These are phyloP conservation scores for Agrypnia vestita DNA, from an alignment of 1,140 invertebrate genomes.

Conservation along the genomic window DNA sequence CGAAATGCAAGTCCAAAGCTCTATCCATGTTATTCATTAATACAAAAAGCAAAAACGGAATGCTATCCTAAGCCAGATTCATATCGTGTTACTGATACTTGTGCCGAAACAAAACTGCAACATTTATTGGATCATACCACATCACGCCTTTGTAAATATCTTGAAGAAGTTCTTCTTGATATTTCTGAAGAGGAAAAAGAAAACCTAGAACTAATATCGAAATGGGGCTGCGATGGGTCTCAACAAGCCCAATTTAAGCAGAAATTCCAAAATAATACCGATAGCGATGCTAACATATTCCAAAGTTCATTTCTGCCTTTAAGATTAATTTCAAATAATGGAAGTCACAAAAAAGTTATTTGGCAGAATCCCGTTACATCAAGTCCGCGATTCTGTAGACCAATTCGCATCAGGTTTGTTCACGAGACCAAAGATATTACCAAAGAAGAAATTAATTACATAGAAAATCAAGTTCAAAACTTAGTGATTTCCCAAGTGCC, in stretches of 20 bases:
- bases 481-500: too few relatives aligned
- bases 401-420: slow-evolving; percentile 61
- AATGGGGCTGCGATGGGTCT: too few relatives aligned
- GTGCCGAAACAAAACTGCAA: too few relatives aligned
- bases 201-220: neutral
- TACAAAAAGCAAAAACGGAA: too few relatives aligned
- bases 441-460: slow-evolving; percentile 59
- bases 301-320: slow-evolving; percentile 2
- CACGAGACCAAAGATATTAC: slow-evolving; percentile 61
- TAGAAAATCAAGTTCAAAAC: too few relatives aligned
- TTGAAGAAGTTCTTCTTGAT: neutral
- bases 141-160: neutral
- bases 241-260: too few relatives aligned
- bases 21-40: neutral
- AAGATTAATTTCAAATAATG: slow-evolving; percentile 16
- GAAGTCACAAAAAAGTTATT: slow-evolving; percentile 57
- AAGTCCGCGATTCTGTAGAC: slow-evolving; percentile 62
- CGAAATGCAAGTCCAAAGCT: neutral
- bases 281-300: too few relatives aligned
- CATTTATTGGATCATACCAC: neutral
- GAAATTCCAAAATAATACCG: too few relatives aligned
- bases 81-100: too few relatives aligned
- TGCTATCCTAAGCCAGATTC: too few relatives aligned
- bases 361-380: slow-evolving; percentile 63
- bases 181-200: neutral